Conservation (phyloP, 2,797 vertebrate genomes). For the Crenuchus spilurus region DNA sequence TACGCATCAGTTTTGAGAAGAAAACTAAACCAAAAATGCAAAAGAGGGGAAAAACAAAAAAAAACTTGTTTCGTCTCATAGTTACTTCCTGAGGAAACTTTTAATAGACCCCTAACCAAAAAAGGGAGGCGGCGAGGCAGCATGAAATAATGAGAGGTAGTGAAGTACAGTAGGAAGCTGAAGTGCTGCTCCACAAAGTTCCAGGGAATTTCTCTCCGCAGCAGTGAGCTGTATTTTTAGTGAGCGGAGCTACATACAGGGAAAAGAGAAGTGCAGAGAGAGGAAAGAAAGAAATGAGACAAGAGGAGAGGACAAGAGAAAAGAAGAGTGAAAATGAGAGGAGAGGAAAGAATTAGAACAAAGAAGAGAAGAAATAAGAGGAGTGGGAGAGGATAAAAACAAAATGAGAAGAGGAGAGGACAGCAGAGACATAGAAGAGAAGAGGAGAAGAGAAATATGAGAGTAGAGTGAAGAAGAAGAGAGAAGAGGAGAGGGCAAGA, state of each 20-base stretch:
- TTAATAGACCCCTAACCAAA: slow-evolving; percentile 25
- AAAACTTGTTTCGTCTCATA: slow-evolving; percentile 6
- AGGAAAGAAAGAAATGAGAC: not conserved
- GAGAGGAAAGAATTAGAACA: not conserved
- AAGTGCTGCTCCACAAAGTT: slow-evolving; percentile 61
- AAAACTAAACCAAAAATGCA: slow-evolving; percentile 26
- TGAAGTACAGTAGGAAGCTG: slow-evolving; percentile 5
- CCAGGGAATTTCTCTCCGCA: slow-evolving; percentile 67
- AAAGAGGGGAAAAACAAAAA: slow-evolving; percentile 5
- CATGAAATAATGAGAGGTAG: slow-evolving; percentile 9
- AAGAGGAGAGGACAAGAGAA: not conserved
- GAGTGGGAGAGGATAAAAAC: not conserved
- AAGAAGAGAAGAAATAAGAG: too few relatives aligned
- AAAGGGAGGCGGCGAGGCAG: not conserved
- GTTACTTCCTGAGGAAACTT: slow-evolving; percentile 29
- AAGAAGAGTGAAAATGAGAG: not conserved
- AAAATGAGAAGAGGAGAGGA: not conserved
- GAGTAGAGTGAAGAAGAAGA: not conserved
- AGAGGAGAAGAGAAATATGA: not conserved
- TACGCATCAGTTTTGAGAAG: not conserved
- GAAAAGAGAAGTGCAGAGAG: not conserved
- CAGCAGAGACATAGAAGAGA: not conserved
- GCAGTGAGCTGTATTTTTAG: slow-evolving; percentile 72
- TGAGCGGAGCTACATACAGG: slow-evolving; percentile 59
- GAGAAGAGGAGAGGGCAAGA: too few relatives aligned